phyloP scores from a whole-genome alignment of 2,113 vertebrate species.

The Caretta caretta region DNA sequence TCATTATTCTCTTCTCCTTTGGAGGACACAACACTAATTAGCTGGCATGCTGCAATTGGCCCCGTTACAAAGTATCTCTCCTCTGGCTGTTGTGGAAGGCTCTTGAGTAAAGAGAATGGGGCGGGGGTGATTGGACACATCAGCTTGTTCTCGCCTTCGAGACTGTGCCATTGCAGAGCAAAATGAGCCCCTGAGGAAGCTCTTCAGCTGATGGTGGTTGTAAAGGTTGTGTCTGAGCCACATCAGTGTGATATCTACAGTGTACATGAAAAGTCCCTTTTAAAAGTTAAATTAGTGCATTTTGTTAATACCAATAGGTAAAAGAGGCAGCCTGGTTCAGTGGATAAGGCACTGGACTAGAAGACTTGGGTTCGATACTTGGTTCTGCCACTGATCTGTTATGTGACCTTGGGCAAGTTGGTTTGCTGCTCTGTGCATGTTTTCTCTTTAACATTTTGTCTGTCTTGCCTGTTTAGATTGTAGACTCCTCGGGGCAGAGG shows the following conservation, averaged over 20 bases:
- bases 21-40: neutral
- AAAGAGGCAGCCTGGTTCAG: neutral
- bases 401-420: neutral
- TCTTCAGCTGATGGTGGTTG: neutral
- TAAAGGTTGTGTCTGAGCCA: neutral
- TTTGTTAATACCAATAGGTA: neutral
- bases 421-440: neutral
- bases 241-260: neutral
- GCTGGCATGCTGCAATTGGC: neutral
- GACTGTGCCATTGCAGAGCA: neutral
- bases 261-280: neutral
- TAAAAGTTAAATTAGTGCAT: neutral
- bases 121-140: accelerated
- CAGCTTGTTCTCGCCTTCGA: neutral
- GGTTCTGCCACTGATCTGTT: neutral
- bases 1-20: neutral
- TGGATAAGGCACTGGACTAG: neutral
- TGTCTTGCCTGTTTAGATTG: neutral
- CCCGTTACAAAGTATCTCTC: neutral
- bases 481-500: neutral
- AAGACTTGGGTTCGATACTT: neutral
- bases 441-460: neutral
- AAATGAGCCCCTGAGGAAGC: neutral
- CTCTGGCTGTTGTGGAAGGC: neutral
- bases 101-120: neutral